Conservation (phyloP, 1,140 invertebrate genomes). For the Drosophila neocordata region DNA sequence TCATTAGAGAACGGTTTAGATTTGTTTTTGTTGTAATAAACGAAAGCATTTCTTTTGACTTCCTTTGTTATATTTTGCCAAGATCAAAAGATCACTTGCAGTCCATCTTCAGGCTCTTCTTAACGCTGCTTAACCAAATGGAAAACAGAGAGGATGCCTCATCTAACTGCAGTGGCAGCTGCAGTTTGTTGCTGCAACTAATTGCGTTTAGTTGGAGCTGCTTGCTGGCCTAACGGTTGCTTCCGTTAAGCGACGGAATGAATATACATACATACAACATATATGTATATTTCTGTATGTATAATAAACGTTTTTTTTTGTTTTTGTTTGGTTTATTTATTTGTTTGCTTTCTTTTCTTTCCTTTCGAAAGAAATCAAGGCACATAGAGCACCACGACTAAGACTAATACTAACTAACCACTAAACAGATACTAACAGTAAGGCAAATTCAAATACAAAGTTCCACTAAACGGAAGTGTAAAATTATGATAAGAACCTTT, state of each 20-base stretch:
- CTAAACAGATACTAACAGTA: constrained; percentile 51
- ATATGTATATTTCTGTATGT: too few species aligned
- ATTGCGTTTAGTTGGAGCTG: constrained; percentile 73
- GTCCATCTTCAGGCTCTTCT: constrained; percentile 49
- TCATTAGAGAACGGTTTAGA: constrained; percentile 43
- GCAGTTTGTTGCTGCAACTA: constrained; percentile 80
- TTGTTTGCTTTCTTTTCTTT: constrained; percentile 34
- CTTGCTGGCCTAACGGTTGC: constrained; percentile 56
- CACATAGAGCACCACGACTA: constrained; percentile 53
- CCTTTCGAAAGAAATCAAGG: constrained; percentile 61
- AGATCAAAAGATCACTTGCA: constrained; percentile 48
- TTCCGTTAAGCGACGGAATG: constrained; percentile 52
- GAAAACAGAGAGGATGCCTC: constrained; percentile 58
- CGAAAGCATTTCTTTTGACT: constrained; percentile 48
- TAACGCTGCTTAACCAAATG: constrained; percentile 69
- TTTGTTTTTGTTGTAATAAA: constrained; percentile 14
- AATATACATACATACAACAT: constrained; percentile 9
- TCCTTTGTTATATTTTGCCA: constrained; percentile 63
- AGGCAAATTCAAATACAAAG: constrained; percentile 31
- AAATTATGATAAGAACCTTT: constrained; percentile 35
- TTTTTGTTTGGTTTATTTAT: constrained; percentile 25
- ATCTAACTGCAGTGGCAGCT: constrained; percentile 52
- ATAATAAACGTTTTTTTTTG: neutral
- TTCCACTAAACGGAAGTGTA: constrained; percentile 21
- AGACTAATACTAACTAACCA: neutral